A percentile compares a stretch with the other conserved stretches of the same genome.
These are phyloP conservation scores for Pegoplata infirma DNA, from an alignment of 2,888 invertebrate species.

Conservation along the genomic window DNA sequence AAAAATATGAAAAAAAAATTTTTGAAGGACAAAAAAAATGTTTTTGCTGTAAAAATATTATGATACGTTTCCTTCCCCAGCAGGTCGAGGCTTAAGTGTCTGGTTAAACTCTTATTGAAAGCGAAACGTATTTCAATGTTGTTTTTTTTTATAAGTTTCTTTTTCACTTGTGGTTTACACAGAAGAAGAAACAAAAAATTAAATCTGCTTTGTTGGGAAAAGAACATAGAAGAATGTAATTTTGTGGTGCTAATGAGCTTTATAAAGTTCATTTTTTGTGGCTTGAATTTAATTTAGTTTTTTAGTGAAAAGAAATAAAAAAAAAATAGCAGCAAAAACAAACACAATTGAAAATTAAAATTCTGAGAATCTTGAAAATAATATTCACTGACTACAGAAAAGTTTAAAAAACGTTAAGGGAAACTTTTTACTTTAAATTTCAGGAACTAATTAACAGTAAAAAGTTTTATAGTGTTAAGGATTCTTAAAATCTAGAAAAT, in stretches of 20 bases:
- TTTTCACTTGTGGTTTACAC: conserved; percentile 2
- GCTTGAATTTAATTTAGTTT: conserved; percentile 21
- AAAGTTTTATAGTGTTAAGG: too few relatives aligned
- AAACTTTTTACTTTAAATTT: too few relatives aligned
- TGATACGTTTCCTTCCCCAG: too few relatives aligned
- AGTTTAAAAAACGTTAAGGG: background rate
- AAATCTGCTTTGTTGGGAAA: background rate
- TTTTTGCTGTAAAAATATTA: too few relatives aligned
- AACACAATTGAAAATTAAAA: conserved; percentile 4
- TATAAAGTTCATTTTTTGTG: conserved; percentile 34
- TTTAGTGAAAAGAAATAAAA: background rate
- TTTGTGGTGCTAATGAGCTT: conserved; percentile 41
- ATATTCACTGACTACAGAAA: background rate
- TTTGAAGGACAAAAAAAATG: too few relatives aligned
- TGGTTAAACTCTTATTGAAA: conserved; percentile 19
- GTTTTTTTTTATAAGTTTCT: background rate
- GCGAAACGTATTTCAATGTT: conserved; percentile 13
- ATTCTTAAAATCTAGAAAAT: too few relatives aligned
- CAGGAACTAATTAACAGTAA: too few relatives aligned
- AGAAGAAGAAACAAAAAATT: background rate
- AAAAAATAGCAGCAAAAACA: background rate
- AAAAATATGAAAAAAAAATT: too few relatives aligned
- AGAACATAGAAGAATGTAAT: conserved; percentile 15
- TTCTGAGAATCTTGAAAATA: background rate
- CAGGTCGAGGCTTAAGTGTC: too few relatives aligned